These are phyloP conservation scores for Nasalis larvatus DNA, from an alignment of 2,113 vertebrate genomes.

Conservation along the genomic window DNA sequence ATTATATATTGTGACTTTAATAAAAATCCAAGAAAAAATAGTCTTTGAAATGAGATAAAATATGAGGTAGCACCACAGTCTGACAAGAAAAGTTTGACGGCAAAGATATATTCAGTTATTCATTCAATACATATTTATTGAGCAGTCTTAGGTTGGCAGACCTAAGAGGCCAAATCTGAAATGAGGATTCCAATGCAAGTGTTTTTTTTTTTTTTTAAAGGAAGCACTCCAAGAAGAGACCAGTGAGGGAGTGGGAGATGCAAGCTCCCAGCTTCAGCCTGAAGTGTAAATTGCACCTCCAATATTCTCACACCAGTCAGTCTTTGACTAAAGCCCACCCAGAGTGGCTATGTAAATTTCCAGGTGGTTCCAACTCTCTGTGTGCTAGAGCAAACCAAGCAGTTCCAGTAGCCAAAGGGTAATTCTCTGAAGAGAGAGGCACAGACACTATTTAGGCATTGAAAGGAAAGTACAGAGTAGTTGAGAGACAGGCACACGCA, in stretches of 20 bases:
- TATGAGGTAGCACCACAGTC: not conserved
- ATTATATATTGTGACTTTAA: conserved; percentile 28
- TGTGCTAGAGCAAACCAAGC: not conserved
- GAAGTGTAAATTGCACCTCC: not conserved
- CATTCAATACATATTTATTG: conserved; percentile 36
- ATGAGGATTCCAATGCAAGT: not conserved
- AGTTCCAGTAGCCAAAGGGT: not conserved
- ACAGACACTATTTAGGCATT: not conserved
- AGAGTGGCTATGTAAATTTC: not conserved
- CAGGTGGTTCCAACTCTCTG: not conserved
- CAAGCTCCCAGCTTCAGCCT: not conserved
- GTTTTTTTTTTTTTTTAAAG: not conserved
- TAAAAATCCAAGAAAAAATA: not conserved
- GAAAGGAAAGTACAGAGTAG: not conserved
- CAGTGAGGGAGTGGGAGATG: not conserved
- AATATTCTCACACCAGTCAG: not conserved
- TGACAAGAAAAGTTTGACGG: not conserved
- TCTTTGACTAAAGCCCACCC: not conserved
- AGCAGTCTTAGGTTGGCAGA: not conserved
- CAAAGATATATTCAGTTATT: not conserved
- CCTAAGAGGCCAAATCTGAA: not conserved
- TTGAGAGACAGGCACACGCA: not conserved
- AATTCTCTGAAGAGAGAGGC: not conserved
- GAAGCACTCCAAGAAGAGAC: not conserved
- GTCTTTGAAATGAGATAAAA: conserved; percentile 20